Conservation (phyloP, 2,113 vertebrate genomes). For the Haliaeetus leucogaster region DNA sequence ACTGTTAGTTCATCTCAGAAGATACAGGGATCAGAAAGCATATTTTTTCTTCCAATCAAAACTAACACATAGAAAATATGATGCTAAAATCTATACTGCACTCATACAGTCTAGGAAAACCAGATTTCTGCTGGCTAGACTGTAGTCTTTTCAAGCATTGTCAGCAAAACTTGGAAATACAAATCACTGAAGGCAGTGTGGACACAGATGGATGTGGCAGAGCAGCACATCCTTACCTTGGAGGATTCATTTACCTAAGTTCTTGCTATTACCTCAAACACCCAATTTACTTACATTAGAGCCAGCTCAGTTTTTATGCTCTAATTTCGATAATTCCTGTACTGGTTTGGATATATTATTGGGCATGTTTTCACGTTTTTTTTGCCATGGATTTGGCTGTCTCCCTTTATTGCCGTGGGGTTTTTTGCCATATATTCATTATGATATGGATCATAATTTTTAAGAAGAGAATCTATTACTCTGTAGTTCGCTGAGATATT, state of each 20-base stretch:
- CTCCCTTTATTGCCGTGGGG: rapidly evolving
- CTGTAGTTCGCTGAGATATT: neutral
- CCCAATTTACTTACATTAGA: neutral
- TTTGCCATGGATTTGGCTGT: neutral
- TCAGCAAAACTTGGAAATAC: neutral
- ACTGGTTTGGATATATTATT: neutral
- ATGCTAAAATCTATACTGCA: neutral
- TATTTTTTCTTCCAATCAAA: neutral
- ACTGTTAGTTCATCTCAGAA: neutral
- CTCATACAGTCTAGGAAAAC: neutral
- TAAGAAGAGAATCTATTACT: neutral
- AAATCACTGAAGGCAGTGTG: too few species aligned
- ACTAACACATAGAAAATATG: neutral
- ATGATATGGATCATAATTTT: neutral
- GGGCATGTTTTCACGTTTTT: neutral
- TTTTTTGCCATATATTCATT: neutral
- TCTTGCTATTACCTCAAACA: neutral
- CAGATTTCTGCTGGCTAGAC: neutral
- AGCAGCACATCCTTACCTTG: too few species aligned
- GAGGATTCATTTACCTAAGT: neutral
- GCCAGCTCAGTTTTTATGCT: neutral
- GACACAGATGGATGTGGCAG: too few species aligned
- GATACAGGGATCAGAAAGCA: neutral
- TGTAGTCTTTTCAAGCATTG: rapidly evolving
- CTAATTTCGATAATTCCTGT: neutral